Conservation (phyloP, 2,797 vertebrate species). For the Chanos chanos region DNA sequence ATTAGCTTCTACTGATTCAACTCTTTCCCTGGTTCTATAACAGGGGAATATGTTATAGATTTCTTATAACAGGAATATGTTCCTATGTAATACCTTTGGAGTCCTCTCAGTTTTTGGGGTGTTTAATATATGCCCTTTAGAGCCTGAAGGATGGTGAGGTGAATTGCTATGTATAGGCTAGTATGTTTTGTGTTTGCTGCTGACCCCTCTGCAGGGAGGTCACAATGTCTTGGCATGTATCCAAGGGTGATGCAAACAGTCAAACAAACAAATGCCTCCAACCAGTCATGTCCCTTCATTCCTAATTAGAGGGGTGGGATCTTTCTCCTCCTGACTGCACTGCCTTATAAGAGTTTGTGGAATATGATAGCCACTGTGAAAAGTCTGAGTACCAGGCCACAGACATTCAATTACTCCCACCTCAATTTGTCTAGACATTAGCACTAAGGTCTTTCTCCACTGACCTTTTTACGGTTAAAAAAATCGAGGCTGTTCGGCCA, state of each 20-base stretch:
- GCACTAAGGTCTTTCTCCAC: slow-evolving; percentile 7
- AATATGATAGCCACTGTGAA: slow-evolving; percentile 48
- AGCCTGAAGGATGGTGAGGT: slow-evolving; percentile 16
- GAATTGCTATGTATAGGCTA: slow-evolving; percentile 58
- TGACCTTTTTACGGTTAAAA: too few species aligned
- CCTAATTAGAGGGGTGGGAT: slow-evolving; percentile 21
- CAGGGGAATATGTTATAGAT: too few species aligned
- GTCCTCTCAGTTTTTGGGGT: slow-evolving; percentile 24
- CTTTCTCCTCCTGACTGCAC: slow-evolving; percentile 2
- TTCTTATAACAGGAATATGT: too few species aligned
- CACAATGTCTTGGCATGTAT: slow-evolving; percentile 59
- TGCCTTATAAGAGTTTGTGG: slow-evolving; percentile 53
- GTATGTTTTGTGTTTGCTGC: slow-evolving; percentile 15
- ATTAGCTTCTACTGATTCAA: too few species aligned
- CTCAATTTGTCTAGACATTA: slow-evolving; percentile 49
- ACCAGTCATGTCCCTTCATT: slow-evolving; percentile 32
- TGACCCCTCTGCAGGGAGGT: slow-evolving; percentile 32
- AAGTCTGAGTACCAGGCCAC: slow-evolving; percentile 43
- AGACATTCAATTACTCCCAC: slow-evolving; percentile 43
- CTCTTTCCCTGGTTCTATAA: too few species aligned
- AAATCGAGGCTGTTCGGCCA: too few species aligned
- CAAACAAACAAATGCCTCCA: slow-evolving; percentile 75
- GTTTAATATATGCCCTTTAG: slow-evolving; percentile 33
- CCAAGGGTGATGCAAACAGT: slow-evolving; percentile 60
- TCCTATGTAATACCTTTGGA: background rate